Evolutionary conservation across 2,113 vertebrate genomes (phyloP).

Genomic region (cat (Felis catus)): DNA sequence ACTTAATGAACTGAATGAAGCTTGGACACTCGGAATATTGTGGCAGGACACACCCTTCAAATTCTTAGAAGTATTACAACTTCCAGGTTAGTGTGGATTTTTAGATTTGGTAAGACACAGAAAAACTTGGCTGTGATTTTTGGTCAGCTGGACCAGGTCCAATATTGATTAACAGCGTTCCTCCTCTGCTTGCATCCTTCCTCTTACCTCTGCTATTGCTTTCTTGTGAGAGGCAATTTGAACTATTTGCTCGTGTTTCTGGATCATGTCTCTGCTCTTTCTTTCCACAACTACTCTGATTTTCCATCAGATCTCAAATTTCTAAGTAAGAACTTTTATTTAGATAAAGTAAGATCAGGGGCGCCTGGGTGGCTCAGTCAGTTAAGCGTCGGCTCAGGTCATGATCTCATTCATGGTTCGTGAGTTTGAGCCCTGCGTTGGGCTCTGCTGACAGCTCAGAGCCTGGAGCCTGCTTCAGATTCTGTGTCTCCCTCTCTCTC

Average conservation of each 20-base stretch:
- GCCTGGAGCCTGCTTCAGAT: no score
- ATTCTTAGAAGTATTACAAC: constrained; percentile 31
- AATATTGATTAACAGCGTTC: constrained; percentile 33
- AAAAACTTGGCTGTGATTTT: constrained; percentile 49
- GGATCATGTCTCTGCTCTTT: not conserved
- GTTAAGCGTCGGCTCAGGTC: no score
- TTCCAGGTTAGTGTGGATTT: constrained; percentile 40
- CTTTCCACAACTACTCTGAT: not conserved
- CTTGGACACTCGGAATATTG: not conserved
- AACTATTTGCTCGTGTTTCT: constrained; percentile 21
- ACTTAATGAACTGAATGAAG: constrained; percentile 18
- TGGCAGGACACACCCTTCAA: not conserved
- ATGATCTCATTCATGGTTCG: no score
- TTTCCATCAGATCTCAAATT: constrained; percentile 30
- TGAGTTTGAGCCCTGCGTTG: no score
- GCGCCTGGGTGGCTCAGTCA: no score
- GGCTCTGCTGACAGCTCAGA: no score
- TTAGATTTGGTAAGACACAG: constrained; percentile 13
- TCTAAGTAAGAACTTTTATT: constrained; percentile 7
- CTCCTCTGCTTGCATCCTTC: not conserved
- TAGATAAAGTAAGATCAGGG: not conserved
- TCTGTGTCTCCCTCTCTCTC: no score
- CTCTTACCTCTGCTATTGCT: not conserved
- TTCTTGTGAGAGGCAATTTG: constrained; percentile 21
- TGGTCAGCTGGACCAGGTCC: not conserved